Conservation (phyloP, 2,797 vertebrate genomes). For the Vultur gryphus region DNA sequence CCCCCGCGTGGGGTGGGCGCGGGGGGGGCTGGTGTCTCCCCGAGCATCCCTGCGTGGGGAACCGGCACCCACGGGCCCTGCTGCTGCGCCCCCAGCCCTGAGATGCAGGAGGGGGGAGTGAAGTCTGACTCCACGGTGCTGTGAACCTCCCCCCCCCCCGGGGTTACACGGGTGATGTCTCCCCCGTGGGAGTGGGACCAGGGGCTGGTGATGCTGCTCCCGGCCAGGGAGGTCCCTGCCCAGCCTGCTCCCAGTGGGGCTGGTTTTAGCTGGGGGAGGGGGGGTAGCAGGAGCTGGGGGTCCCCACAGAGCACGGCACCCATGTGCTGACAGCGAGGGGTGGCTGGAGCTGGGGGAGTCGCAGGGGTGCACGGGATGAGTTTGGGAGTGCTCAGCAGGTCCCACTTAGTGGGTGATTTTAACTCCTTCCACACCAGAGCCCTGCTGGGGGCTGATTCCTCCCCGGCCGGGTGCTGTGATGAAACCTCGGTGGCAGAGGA, state of each 20-base stretch:
- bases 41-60: not conserved
- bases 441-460: not conserved
- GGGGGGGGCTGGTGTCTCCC: not conserved
- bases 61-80: not conserved
- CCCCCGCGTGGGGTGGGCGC: not conserved
- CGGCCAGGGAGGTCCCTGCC: not conserved
- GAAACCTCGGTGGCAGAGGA: fast-evolving
- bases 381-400: not conserved
- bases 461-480: fast-evolving
- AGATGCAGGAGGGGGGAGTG: not conserved
- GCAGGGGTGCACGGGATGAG: not conserved
- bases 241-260: not conserved
- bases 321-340: not conserved
- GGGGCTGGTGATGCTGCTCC: not conserved
- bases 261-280: no score
- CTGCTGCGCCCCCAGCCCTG: no score
- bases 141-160: no score
- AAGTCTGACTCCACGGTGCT: not conserved
- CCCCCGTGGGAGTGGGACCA: not conserved
- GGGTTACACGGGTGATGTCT: not conserved
- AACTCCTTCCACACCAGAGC: not conserved
- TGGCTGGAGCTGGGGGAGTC: fast-evolving
- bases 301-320: not conserved
- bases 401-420: not conserved
- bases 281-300: not conserved